Evolutionary conservation across 2,888 invertebrate species (phyloP), one percentile per base, ranked within the genome.

Genomic region (Pandemis cinnamomeana): DNA sequence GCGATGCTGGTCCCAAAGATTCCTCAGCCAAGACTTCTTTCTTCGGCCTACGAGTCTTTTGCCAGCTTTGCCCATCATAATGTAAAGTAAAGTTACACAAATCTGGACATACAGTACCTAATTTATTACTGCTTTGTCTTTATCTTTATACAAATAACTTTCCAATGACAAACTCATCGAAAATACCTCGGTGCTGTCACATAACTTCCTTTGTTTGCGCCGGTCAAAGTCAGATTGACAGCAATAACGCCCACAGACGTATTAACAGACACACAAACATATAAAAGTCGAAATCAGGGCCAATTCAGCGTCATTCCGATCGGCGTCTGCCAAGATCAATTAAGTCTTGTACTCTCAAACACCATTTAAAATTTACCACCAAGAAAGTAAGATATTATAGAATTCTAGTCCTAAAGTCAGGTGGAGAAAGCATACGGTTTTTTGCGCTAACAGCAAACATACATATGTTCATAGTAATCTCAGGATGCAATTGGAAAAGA

Each of bases 321-420:
- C 86, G 82, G 80, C 80, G 85, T 84, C 87, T 88, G 91, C 89
- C 91, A 89, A 92, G 91, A 91, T 91, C 91, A 92, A 92, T 92
- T 92, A 91, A 85, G 83, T 84, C 85, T 86, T 86, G 84, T 87
- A 91, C 90, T 91, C 88, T 88, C 78, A 76, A 72, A 78, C 77
- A 79, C 84, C 77, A 80, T 71, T 0, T 66, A 79, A 71, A 42
- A 15, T 3, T 6, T 20, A 73, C 10, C 68, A 42, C 6, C 20
- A 70, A 3, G 6, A 0, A 7, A 71, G 71, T 44, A 8, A 2
- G 7, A 41, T 42, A 41, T 20, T 42, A 55, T 4, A 6, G 61
- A 10, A 85, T 79, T 78, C 11, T 71, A 66, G 77, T 10, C 78
- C 80, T 77, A 83, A 5, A 5, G 0, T 0, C 41, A 15, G 0